Percentiles rank a stretch among this genome's conserved stretches.
These are phyloP conservation scores for Heteromormyrus szaboi DNA, from an alignment of 2,797 vertebrate species.

Conservation along the genomic window DNA sequence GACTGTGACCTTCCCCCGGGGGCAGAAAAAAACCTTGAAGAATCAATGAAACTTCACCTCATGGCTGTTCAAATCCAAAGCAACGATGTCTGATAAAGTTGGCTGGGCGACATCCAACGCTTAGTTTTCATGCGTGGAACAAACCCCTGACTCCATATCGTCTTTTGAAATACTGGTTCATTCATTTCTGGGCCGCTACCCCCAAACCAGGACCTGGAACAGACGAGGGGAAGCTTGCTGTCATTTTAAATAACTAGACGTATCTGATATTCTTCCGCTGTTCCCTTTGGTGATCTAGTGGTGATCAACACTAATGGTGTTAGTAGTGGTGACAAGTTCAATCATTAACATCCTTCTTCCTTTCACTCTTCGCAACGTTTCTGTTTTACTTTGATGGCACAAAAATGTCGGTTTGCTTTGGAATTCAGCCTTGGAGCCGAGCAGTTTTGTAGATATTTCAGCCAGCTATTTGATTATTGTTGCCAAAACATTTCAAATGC, in stretches of 20 bases:
- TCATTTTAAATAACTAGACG: background rate
- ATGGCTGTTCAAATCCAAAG: background rate
- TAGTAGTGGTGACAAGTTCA: slow-evolving; percentile 17
- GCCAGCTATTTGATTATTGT: background rate
- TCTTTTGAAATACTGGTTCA: background rate
- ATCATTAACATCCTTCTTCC: background rate
- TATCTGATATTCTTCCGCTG: background rate
- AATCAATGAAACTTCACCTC: background rate
- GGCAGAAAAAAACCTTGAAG: background rate
- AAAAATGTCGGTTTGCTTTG: slow-evolving; percentile 1
- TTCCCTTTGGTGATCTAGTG: background rate
- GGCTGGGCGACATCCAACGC: background rate
- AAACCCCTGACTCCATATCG: background rate
- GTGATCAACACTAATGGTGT: background rate
- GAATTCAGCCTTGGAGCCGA: background rate
- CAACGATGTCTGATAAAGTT: background rate
- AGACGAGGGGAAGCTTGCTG: background rate
- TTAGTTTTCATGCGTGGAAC: background rate
- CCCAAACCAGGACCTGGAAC: background rate
- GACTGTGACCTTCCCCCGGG: slow-evolving; percentile 16
- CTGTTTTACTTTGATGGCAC: background rate
- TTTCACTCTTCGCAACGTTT: background rate
- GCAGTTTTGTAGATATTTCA: background rate
- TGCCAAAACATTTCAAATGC: background rate
- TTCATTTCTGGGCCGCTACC: background rate